Evolutionary conservation across 2,888 invertebrate genomes (phyloP), one percentile per base, ranked within the genome.

Genomic region (Automeris io): DNA sequence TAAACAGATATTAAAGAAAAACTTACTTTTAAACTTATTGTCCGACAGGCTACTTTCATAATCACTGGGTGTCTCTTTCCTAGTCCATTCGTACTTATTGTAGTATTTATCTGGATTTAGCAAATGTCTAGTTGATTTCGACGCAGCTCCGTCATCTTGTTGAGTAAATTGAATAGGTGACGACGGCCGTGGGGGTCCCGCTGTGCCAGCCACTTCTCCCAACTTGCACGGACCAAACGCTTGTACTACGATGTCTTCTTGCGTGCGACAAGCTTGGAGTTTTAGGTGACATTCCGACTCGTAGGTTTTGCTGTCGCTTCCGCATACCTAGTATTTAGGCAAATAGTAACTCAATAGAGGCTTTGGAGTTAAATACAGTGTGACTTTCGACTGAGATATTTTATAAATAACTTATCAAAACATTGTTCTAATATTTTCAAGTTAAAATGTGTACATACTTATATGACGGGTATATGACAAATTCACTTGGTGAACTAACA

Each of bases 221-320:
- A 92, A 88, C 85, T 91, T 90, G 74, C 93, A 93, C 42, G 91
- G 90, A 32, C 93, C 93, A 54, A 93, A 92, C 1, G 92, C 92
- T 73, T 92, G 91, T 3, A 94, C 90, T 18, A 92, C 91, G 48
- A 95, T 91, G 61, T 93, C 92, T 56, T 91, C 91, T 81, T 95
- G 95, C 61, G 91, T 87, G 57, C 92, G 90, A 79, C 97, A 97
- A 37, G 95, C 93, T 74, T 94, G 92, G 63, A 93, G 90, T 55
- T 92, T 89, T 45, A 96, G 88, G 63, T 92, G 91, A 69, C 96
- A 97, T 66, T 95, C 93, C 49, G 94, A 95, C 54, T 93, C 89
- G 73, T 94, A 95, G 42, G 93, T 94, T 77, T 92, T 92, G 37
- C 93, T 93, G 63, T 93, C 93, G 62, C 92, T 93, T 41, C 93